These are phyloP conservation scores for Echinometra lucunter DNA, from an alignment of 53 echinoderm and acorn worm genomes.

Conservation along the genomic window DNA sequence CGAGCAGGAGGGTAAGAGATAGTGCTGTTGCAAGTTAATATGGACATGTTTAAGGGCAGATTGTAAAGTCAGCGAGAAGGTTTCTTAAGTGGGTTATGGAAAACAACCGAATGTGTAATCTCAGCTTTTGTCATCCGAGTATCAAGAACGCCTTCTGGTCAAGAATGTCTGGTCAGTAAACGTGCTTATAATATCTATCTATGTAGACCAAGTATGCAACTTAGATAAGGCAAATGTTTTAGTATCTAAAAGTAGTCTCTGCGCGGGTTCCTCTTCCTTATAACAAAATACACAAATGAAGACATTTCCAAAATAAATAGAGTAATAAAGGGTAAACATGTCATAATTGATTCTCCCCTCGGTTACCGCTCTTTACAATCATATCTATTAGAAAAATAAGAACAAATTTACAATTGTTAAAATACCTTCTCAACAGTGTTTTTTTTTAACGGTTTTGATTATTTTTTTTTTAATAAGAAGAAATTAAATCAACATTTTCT, in stretches of 20 bases:
- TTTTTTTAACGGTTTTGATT: too few species aligned
- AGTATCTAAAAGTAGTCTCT: background rate
- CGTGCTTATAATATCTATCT: background rate
- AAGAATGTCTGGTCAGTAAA: background rate
- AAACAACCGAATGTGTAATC: background rate
- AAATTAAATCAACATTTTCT: too few species aligned
- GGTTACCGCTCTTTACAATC: too few species aligned
- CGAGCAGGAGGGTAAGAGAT: background rate
- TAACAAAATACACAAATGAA: background rate
- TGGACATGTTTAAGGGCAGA: background rate
- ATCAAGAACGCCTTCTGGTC: background rate
- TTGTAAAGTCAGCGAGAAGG: background rate
- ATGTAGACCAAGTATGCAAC: background rate
- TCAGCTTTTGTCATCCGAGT: constrained; percentile 11
- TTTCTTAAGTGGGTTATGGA: background rate
- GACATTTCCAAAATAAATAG: background rate
- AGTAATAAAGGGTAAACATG: too few species aligned
- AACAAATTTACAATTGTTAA: too few species aligned
- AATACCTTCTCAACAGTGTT: too few species aligned
- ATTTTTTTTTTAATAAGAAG: too few species aligned
- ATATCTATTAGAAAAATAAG: too few species aligned
- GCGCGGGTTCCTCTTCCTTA: background rate
- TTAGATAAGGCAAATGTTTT: background rate
- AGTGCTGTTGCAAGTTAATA: background rate
- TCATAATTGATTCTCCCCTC: too few species aligned